Conservation (phyloP, 2,113 vertebrate genomes). For the Bos javanicus region DNA sequence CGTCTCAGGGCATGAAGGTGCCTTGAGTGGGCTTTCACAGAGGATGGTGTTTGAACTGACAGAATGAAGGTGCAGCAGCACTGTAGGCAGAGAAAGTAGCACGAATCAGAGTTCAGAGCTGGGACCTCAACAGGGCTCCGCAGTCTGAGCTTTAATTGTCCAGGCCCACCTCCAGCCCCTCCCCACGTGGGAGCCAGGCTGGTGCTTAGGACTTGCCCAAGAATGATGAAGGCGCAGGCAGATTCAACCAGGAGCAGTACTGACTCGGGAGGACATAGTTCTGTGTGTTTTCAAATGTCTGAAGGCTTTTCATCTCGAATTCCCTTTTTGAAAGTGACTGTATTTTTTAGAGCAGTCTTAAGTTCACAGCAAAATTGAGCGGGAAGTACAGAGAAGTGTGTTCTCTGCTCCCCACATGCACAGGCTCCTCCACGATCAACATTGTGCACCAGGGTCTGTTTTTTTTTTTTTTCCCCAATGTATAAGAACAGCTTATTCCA, state of each 20-base stretch:
- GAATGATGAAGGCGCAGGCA: neutral
- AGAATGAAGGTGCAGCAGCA: neutral
- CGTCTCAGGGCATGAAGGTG: neutral
- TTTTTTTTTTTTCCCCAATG: neutral
- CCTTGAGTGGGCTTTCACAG: neutral
- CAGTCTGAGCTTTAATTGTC: neutral
- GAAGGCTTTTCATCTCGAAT: neutral
- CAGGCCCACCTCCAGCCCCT: neutral
- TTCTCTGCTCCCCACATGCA: fast-evolving
- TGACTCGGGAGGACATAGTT: neutral
- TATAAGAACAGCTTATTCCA: neutral
- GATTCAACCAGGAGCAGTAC: neutral
- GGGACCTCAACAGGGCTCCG: neutral
- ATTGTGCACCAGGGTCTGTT: neutral
- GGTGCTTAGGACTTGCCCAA: neutral
- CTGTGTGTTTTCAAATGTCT: conserved; percentile 30
- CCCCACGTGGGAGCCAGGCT: neutral
- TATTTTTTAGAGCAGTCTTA: neutral
- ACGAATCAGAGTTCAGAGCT: neutral
- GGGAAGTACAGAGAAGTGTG: neutral
- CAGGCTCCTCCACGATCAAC: neutral
- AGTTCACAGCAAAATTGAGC: neutral
- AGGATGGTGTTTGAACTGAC: neutral
- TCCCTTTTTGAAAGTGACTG: neutral
- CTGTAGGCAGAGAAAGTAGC: neutral